Evolutionary conservation across 2,797 vertebrate species (phyloP).

Genomic region (Tapera naevia): DNA sequence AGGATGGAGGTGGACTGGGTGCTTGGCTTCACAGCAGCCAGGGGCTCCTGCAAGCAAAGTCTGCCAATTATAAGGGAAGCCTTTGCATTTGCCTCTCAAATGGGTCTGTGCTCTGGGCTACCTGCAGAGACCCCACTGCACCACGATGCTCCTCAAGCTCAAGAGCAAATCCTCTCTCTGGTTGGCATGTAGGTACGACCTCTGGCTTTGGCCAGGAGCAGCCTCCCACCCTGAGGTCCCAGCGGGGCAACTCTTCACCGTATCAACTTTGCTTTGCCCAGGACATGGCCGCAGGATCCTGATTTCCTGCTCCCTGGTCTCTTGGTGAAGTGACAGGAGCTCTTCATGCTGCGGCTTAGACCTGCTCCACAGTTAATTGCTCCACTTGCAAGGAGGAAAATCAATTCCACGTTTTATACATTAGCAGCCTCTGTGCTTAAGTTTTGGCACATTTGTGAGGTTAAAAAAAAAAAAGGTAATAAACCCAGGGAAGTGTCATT

Average conservation of each 20-base stretch:
- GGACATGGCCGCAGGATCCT: background rate
- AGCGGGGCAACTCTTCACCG: background rate
- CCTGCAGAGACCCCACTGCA: background rate
- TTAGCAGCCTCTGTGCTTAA: conserved; percentile 37
- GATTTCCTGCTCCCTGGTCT: background rate
- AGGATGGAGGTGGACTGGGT: accelerated
- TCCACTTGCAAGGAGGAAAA: conserved; percentile 58
- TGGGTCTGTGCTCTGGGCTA: accelerated
- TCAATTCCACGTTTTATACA: conserved; percentile 58
- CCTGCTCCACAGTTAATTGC: conserved; percentile 51
- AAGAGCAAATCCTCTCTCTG: background rate
- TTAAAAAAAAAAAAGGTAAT: conserved; percentile 12
- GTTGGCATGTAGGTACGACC: too few relatives aligned
- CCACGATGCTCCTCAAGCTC: accelerated
- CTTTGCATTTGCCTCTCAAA: background rate
- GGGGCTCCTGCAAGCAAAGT: background rate
- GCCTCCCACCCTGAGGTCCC: accelerated
- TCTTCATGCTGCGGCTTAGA: background rate
- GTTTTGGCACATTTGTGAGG: conserved; percentile 55
- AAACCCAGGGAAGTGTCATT: conserved; percentile 58
- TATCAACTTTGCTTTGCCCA: background rate
- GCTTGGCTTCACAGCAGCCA: background rate
- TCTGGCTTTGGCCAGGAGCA: background rate
- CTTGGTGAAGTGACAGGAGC: background rate
- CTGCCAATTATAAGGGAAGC: accelerated